phyloP scores from a whole-genome alignment of 2,797 vertebrate genomes.

The Echiichthys vipera region DNA sequence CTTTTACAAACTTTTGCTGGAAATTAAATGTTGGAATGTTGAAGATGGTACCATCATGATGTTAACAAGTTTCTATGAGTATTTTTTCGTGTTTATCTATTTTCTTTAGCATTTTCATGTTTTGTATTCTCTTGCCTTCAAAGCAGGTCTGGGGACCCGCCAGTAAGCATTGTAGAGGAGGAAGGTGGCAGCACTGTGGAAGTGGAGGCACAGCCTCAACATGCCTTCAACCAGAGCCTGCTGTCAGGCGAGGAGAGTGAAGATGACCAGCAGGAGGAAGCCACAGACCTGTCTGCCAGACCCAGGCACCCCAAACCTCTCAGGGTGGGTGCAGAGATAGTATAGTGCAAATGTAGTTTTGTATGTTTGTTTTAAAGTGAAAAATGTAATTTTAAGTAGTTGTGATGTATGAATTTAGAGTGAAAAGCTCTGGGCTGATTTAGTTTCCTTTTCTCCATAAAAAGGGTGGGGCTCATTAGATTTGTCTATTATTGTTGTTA shows the following conservation, averaged over 20 bases:
- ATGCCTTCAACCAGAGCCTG: conserved; percentile 80
- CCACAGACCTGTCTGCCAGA: conserved; percentile 81
- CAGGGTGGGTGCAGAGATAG: conserved; percentile 83
- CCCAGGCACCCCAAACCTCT: conserved; percentile 88
- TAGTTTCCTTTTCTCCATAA: neutral
- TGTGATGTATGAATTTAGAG: neutral
- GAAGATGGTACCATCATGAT: neutral
- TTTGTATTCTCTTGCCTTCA: neutral
- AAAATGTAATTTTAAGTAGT: neutral
- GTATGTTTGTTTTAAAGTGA: neutral
- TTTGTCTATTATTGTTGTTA: neutral
- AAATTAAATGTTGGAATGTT: neutral
- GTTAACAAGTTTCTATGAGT: neutral
- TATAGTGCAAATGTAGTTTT: neutral
- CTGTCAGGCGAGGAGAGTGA: conserved; percentile 89
- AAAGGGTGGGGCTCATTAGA: neutral
- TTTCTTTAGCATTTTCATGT: neutral
- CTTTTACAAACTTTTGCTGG: neutral
- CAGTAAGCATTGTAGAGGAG: conserved; percentile 81
- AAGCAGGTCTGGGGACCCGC: conserved; percentile 78
- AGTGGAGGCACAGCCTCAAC: conserved; percentile 73
- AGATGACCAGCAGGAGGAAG: conserved; percentile 79
- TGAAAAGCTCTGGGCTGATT: neutral
- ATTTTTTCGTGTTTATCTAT: neutral
- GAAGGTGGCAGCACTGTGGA: conserved; percentile 56